Base-by-base conservation (phyloP, 2,113 vertebrate genomes). In the Salvelinus alpinus region DNA sequence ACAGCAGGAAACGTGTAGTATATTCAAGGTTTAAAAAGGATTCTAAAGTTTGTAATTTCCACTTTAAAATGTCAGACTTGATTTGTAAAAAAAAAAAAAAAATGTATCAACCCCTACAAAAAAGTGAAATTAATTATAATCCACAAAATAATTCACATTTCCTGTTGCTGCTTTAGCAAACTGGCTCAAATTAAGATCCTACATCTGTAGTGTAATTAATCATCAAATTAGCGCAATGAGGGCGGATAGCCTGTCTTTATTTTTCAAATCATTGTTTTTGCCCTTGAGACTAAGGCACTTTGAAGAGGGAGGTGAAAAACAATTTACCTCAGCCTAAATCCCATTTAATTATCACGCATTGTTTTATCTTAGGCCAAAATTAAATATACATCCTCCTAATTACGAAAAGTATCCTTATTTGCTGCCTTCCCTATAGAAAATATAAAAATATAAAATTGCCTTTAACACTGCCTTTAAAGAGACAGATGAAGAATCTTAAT, bases 231-330 rank as follows among this genome's bases (percentile, higher is more conserved):
- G 68, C 78, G 77, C 73, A 84, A 78, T 76, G 80, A 76, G 81
- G 80, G 80, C 71, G 72, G 83, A 84, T 78, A 77, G 64, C 12
- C 20, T 11, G 75, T 64, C 48, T 87, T 85, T 81, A 84, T 80
- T 76, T 77, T 22, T 44, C 34, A 75, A 80, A 86, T 87, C 47
- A 74, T 72, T 90, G 78, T 80, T 89, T 90, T 87, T 89, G 78
- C 80, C 86, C 78, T 86, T 1, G 74, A 81, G 85, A 80, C 74
- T 82, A 73, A 87, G 72, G 72, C 71, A 79, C 78, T 81, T 74
- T 73, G 38, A 64, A 80, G 70, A 76, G 74, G 82, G 71, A 57
- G 48, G 64, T 60, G 57, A 71, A 75, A 82, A 79, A 77, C 74
- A 38, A 8, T 9, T 38, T 66, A 77, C 71, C 83, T 60, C 81